These are phyloP conservation scores for Lerema accius DNA, from an alignment of 1,140 invertebrate species.

Conservation along the genomic window DNA sequence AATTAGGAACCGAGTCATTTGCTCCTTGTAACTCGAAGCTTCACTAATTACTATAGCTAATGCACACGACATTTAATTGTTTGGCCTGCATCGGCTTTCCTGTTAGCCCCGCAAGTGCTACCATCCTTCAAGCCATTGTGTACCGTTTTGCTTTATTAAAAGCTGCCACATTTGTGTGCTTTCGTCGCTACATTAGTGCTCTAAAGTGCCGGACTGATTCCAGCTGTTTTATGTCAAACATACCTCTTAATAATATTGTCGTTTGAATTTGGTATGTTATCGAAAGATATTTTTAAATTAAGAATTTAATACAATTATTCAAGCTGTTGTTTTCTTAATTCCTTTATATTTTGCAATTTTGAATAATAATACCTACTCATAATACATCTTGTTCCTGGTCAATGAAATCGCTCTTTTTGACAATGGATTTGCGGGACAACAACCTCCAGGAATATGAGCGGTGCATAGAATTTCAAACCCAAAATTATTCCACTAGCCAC, in stretches of 20 bases:
- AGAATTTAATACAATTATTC: too few relatives aligned
- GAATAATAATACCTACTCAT: too few relatives aligned
- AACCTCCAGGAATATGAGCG: too few relatives aligned
- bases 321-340: too few relatives aligned
- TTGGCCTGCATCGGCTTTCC: conserved; percentile 5
- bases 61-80: conserved; percentile 23
- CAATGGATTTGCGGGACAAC: too few relatives aligned
- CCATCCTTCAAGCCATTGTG: not conserved
- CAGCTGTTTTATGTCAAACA: not conserved
- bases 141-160: not conserved
- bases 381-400: too few relatives aligned
- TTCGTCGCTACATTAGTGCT: not conserved
- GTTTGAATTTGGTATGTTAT: too few relatives aligned
- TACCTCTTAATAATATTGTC: too few relatives aligned
- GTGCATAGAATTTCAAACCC: not conserved
- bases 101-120: not conserved
- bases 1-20: conserved; percentile 29
- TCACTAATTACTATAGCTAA: conserved; percentile 25
- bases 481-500: too few relatives aligned
- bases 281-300: too few relatives aligned
- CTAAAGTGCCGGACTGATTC: not conserved
- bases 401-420: too few relatives aligned
- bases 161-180: not conserved
- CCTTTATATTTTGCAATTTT: too few relatives aligned
- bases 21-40: conserved; percentile 19